Base-by-base conservation (phyloP, 1,140 invertebrate species). In the Dreissena rostriformis region DNA sequence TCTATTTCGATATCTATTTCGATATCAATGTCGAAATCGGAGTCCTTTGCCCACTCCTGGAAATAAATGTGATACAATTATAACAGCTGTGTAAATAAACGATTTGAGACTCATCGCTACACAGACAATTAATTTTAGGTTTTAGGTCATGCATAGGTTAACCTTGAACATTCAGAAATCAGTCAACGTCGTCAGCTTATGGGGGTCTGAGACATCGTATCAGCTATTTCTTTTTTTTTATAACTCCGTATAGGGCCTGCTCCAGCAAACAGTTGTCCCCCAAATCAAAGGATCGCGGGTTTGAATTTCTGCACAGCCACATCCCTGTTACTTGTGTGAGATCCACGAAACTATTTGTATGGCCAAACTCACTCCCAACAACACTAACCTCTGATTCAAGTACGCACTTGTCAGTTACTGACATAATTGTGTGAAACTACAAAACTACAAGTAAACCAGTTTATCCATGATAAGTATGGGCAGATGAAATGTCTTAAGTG, bases 11-110 rank as follows among this genome's bases (percentile, higher is more conserved):
- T 49, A 24, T 73, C 49, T 10, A 82, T 80, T 7, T 80, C 77
- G 10, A 71, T 66, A n/a, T 71, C 77, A 57, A 71, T 66, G 28
- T 71, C 53, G 55, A 80, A 70, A 12, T 80, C 77, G 22, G 68
- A 28, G 51, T 80, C 77, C 71, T 61, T 80, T 10, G 77, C 77
- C 77, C 77, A 80, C 11, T 80, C 67, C 77, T 80, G 0, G 22
- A 53, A 29, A n/a, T n/a, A 70, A 67, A 68, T 57, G 22, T 17
- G 67, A 68, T 22, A 61, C 22, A n/a, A 61, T n/a, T n/a, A 6
- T 4, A 61, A 61, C 57, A 61, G 17, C 6, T 61, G 17, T 61
- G 57, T 61, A n/a, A n/a, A 24, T n/a, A 61, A 4, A n/a, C 57
- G 17, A 6, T 61, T 19, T n/a, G 57, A 61, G 22, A 11, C 17